Evolutionary conservation across 2,888 invertebrate genomes (phyloP).

Genomic region (Tortricodes alternella): DNA sequence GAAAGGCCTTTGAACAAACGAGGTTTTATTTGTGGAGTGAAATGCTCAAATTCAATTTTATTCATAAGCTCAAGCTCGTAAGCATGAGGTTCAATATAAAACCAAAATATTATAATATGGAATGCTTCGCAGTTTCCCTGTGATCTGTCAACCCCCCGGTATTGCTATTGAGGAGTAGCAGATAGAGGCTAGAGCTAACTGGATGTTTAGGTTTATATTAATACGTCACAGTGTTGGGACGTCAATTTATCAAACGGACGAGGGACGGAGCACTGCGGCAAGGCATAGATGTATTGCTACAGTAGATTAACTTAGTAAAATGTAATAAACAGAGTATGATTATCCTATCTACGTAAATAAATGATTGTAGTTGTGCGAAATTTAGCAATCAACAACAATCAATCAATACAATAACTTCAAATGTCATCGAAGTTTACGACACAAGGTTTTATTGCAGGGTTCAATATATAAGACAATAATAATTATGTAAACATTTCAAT

Average conservation of each 20-base stretch:
- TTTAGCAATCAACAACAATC: neutral
- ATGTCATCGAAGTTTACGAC: too few species aligned
- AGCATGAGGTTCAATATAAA: too few species aligned
- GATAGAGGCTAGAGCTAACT: slow-evolving; percentile 18
- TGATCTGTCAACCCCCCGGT: neutral
- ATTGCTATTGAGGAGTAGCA: slow-evolving; percentile 20
- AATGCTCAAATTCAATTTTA: too few species aligned
- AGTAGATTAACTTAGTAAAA: neutral
- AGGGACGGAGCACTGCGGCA: slow-evolving; percentile 26
- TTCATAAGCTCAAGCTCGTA: too few species aligned
- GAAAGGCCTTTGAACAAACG: too few species aligned
- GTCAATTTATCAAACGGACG: slow-evolving; percentile 31
- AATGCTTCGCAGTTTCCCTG: neutral
- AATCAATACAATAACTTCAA: neutral
- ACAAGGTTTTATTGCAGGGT: too few species aligned
- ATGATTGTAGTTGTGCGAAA: neutral
- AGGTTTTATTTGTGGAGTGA: too few species aligned
- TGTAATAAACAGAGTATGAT: neutral
- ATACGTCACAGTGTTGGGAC: slow-evolving; percentile 29
- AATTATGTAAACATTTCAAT: too few species aligned
- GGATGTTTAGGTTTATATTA: slow-evolving; percentile 31
- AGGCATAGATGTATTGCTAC: neutral
- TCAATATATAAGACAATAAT: too few species aligned
- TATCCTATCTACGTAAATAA: neutral
- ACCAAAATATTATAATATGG: too few species aligned